Evolutionary conservation across 2,888 invertebrate genomes (phyloP).

Genomic region (Linnaemya tessellans): DNA sequence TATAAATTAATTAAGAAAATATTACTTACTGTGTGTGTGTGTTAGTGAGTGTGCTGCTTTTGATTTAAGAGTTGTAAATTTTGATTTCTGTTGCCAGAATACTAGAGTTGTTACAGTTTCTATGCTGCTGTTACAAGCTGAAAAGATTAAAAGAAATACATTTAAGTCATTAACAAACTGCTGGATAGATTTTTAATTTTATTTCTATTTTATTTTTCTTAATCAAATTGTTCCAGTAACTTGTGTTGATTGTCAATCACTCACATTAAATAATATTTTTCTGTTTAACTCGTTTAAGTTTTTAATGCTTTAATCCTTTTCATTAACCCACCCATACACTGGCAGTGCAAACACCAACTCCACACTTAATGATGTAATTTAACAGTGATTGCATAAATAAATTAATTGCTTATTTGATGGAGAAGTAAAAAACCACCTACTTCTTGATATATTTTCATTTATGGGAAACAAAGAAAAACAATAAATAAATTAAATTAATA

Average conservation of each 20-base stretch:
- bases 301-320: neutral
- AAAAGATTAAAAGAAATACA: constrained; percentile 17
- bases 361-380: no score
- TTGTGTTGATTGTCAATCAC: neutral
- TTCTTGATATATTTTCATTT: neutral
- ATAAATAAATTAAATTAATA: constrained; percentile 61
- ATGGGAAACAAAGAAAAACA: constrained; percentile 9
- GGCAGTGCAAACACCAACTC: neutral
- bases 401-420: neutral
- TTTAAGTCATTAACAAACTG: neutral
- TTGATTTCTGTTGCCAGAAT: constrained; percentile 39
- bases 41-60: constrained; percentile 21
- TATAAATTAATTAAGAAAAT: constrained; percentile 7
- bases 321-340: neutral
- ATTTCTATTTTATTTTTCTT: neutral
- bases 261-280: neutral
- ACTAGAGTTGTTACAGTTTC: neutral
- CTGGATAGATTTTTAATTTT: no score
- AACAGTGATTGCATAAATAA: neutral
- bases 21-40: constrained; percentile 39
- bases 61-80: constrained; percentile 45
- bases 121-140: constrained; percentile 15
- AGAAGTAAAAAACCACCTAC: no score
- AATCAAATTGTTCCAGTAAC: neutral
- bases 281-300: neutral